Base-by-base conservation (phyloP, 2,797 vertebrate species). In the Nothura maculosa region DNA sequence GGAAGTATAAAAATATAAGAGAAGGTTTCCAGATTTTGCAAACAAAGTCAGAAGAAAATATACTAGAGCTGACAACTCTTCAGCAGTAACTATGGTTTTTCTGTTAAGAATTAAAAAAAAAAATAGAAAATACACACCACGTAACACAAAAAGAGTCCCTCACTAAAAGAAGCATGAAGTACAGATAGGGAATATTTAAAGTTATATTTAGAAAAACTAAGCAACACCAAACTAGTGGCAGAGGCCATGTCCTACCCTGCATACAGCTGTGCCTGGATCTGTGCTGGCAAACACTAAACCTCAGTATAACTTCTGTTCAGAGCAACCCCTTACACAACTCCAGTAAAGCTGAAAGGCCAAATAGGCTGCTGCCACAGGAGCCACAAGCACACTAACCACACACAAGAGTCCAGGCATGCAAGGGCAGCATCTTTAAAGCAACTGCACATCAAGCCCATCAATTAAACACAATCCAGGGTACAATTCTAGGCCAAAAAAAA, bases 11-110 rank as follows among this genome's bases (percentile, higher is more conserved):
- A 86, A 90, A 89, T 34, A 88, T 85, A 45, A 92, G 18, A 85
- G 25, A 88, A 89, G 63, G 43, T 89, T 94, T 90, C 84, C 89
- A 82, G 38, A 94, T 69, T 90, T 93, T 92, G 88, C 90, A 92
- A 85, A 24, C 17, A 77, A 85, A 34, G n/a, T 9, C 68, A 67
- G 14, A 80, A 61, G 2, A 90, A 47, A 87, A 68, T 20, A 55
- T 9, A 52, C 10, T 36, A 34, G 20, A 77, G 13, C 28, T 68
- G 32, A 54, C 17, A 74, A 42, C 22, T 90, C 60, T 9, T 77
- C 19, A 47, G 32, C 3, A 73, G 24, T 42, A 90, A 61, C 0
- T 54, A 54, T 28, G 52, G 10, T 54, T 54, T 54, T 54, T 54
- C 28, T 55, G 72, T 0, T 36, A 85, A 72, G 7, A 86, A 3